Percentiles rank a stretch among this genome's conserved stretches.
Conservation (phyloP, 2,888 invertebrate species). For the Melieria crassipennis region DNA sequence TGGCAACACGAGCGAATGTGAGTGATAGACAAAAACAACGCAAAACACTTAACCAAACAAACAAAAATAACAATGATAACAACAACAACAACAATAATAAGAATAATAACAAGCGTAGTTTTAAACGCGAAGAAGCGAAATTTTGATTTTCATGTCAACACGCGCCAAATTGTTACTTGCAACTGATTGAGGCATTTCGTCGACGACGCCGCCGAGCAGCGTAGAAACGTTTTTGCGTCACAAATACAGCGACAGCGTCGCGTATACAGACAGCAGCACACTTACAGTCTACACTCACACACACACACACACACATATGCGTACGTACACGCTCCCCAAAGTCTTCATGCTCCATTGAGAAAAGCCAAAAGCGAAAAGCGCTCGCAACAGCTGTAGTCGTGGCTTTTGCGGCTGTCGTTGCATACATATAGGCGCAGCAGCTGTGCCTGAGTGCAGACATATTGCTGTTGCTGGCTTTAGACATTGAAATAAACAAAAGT, state of each 20-base stretch:
- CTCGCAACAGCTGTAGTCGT: too few relatives aligned
- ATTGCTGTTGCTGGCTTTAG: too few relatives aligned
- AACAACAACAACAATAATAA: conserved; percentile 4
- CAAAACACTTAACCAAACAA: not conserved
- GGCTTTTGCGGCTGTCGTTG: too few relatives aligned
- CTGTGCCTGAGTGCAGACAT: too few relatives aligned
- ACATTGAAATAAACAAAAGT: conserved; percentile 47
- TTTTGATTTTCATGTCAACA: conserved; percentile 60
- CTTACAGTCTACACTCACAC: not conserved
- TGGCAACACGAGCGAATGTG: not conserved
- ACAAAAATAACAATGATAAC: not conserved
- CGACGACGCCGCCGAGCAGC: conserved; percentile 4
- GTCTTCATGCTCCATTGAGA: not conserved
- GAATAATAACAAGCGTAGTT: conserved; percentile 43
- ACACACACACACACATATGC: not conserved
- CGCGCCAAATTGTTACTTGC: conserved; percentile 65
- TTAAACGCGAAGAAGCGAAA: conserved; percentile 58
- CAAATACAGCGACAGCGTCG: conserved; percentile 23
- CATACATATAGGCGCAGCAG: too few relatives aligned
- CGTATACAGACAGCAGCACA: conserved; percentile 15
- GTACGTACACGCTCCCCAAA: not conserved
- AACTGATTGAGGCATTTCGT: conserved; percentile 51
- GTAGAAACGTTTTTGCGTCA: conserved; percentile 9
- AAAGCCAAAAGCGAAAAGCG: too few relatives aligned
- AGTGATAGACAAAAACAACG: not conserved